Evolutionary conservation across 2,113 vertebrate genomes (phyloP).

Genomic region (Sebastes schlegelii): DNA sequence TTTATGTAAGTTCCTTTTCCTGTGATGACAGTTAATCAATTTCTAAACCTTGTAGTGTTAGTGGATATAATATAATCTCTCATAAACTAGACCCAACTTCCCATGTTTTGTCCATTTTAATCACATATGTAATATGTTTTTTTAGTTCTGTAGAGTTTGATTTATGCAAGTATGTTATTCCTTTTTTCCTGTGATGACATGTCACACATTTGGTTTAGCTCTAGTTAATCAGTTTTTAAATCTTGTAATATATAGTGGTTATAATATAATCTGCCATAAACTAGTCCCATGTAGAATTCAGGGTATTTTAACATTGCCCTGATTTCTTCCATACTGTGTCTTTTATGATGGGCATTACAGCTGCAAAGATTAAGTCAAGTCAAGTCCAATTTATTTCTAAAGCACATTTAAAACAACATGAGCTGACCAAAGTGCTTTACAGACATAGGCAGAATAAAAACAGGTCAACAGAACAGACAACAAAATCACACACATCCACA

Average conservation of each 20-base stretch:
- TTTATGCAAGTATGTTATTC: neutral
- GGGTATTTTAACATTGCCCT: constrained; percentile 67
- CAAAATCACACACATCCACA: too few relatives aligned
- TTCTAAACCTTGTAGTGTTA: neutral
- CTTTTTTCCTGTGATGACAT: neutral
- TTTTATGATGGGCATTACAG: neutral
- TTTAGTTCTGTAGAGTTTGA: neutral
- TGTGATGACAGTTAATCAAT: constrained; percentile 15
- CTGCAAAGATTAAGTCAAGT: too few relatives aligned
- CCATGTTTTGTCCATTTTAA: neutral
- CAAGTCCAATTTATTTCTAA: too few relatives aligned
- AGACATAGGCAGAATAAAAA: too few relatives aligned
- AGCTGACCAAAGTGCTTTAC: too few relatives aligned
- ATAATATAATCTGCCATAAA: neutral
- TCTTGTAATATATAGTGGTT: neutral
- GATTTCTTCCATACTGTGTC: constrained; percentile 12
- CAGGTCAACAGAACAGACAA: too few relatives aligned
- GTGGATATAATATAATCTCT: neutral
- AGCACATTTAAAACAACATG: too few relatives aligned
- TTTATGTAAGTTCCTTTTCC: neutral
- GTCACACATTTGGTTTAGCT: too few relatives aligned
- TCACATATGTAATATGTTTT: neutral
- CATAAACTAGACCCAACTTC: neutral
- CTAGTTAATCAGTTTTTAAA: constrained; percentile 5
- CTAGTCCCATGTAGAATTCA: neutral